These are phyloP conservation scores for Dipodomys ordii DNA, from an alignment of 2,113 vertebrate species.

Conservation along the genomic window DNA sequence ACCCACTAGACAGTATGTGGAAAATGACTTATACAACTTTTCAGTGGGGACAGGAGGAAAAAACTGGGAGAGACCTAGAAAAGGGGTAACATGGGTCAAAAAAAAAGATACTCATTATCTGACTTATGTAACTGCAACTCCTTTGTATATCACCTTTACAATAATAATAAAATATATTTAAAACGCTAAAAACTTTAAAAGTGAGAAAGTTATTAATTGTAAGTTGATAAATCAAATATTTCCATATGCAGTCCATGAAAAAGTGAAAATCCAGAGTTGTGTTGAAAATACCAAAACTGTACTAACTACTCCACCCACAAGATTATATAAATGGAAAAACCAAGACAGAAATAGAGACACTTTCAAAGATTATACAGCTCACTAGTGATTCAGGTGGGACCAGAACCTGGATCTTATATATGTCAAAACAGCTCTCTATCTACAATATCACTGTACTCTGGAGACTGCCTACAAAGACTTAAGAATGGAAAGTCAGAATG, in stretches of 20 bases:
- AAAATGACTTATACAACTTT: too few species aligned
- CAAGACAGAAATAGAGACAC: background rate
- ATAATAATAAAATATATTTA: too few species aligned
- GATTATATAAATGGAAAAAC: slow-evolving; percentile 8
- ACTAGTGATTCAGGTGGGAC: background rate
- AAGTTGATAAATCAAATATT: slow-evolving; percentile 38
- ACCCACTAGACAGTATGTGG: too few species aligned
- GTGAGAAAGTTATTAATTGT: background rate
- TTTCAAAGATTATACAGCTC: background rate
- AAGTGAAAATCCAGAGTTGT: slow-evolving; percentile 1
- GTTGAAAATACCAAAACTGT: background rate
- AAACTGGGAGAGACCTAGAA: too few species aligned
- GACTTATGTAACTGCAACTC: too few species aligned
- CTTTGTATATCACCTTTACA: too few species aligned
- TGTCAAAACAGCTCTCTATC: background rate
- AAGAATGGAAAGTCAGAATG: background rate
- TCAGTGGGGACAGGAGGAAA: too few species aligned
- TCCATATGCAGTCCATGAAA: background rate
- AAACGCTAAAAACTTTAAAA: background rate
- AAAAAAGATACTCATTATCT: too few species aligned
- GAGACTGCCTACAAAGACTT: background rate
- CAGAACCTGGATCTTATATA: background rate
- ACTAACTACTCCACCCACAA: background rate
- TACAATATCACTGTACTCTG: background rate
- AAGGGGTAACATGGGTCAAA: too few species aligned